Conservation (phyloP, 2,113 vertebrate species). For the Perca fluviatilis region DNA sequence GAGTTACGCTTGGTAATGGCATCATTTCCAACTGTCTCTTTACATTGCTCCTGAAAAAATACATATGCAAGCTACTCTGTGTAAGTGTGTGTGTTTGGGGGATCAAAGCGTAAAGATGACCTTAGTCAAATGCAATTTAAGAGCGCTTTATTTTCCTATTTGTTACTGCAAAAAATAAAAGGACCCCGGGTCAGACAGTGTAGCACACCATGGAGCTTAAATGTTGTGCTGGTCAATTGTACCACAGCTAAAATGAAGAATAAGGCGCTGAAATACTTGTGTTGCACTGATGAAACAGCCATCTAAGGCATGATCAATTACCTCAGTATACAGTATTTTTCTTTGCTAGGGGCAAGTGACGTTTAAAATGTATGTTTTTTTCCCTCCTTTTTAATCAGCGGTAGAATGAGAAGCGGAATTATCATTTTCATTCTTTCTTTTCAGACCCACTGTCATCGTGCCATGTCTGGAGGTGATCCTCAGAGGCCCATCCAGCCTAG, state of each 20-base stretch:
- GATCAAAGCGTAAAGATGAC: conserved; percentile 39
- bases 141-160: conserved; percentile 61
- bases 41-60: conserved; percentile 32
- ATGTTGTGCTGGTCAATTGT: conserved; percentile 69
- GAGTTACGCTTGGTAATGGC: conserved; percentile 44
- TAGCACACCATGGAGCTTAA: conserved; percentile 24
- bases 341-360: conserved; percentile 47
- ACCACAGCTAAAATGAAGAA: conserved; percentile 62
- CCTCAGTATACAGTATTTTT: conserved; percentile 52
- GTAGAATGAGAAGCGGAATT: conserved; percentile 51
- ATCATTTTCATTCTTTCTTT: conserved; percentile 63
- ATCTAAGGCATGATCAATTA: conserved; percentile 70
- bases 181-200: conserved; percentile 16
- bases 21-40: conserved; percentile 57
- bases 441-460: conserved; percentile 25
- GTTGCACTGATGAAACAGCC: conserved; percentile 64
- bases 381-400: conserved; percentile 53
- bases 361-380: conserved; percentile 28
- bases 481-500: conserved; percentile 52
- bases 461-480: conserved; percentile 73
- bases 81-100: conserved; percentile 8
- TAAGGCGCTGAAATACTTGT: conserved; percentile 56
- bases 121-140: conserved; percentile 53
- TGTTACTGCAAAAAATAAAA: conserved; percentile 58
- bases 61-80: conserved; percentile 9